Conservation (phyloP, 1,140 invertebrate species). For the Bombus confusus region DNA sequence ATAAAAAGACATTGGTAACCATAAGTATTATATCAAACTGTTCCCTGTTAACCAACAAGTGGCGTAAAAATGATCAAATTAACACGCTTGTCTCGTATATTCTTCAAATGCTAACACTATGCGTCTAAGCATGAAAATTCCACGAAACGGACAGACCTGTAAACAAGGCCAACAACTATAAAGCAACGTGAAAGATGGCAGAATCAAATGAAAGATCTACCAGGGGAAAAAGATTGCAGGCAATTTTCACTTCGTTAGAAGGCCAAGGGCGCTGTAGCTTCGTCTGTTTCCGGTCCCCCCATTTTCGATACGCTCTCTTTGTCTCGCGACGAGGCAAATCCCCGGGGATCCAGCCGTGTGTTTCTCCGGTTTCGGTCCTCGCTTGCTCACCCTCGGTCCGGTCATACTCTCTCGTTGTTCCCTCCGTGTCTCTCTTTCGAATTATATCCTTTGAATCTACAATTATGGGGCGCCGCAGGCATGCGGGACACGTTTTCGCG, state of each 20-base stretch:
- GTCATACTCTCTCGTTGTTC: constrained; percentile 16
- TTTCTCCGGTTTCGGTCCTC: background rate
- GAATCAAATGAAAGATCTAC: constrained; percentile 51
- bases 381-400: background rate
- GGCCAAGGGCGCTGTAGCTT: constrained; percentile 40
- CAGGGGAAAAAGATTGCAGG: constrained; percentile 69
- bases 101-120: too few relatives aligned
- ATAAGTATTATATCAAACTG: too few relatives aligned
- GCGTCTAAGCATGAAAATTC: too few relatives aligned
- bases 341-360: constrained; percentile 57
- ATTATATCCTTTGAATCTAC: constrained; percentile 83
- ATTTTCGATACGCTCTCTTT: background rate
- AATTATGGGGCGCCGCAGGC: constrained; percentile 77
- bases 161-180: too few relatives aligned
- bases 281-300: background rate
- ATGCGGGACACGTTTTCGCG: constrained; percentile 80
- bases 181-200: constrained; percentile 2
- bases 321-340: constrained; percentile 36
- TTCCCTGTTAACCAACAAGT: too few relatives aligned
- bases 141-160: too few relatives aligned
- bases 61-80: too few relatives aligned
- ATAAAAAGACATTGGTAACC: too few relatives aligned
- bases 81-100: too few relatives aligned
- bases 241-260: constrained; percentile 80
- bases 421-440: constrained; percentile 67